Evolutionary conservation across 2,797 vertebrate species (phyloP).

Genomic region (Psittacula derbiana): DNA sequence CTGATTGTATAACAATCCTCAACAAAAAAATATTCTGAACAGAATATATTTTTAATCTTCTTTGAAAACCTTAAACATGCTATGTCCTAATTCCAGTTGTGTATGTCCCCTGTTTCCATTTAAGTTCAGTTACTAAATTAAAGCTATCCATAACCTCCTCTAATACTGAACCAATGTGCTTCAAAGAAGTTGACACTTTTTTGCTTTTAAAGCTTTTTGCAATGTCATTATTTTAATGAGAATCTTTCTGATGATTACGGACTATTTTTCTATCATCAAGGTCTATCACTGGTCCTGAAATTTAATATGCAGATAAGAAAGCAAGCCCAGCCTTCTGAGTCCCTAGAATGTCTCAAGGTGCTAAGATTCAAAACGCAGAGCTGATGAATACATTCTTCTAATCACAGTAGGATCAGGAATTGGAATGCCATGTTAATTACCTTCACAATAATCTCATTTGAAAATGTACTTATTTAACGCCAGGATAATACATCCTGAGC

Average conservation of each 20-base stretch:
- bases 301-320: neutral
- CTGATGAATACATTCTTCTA: neutral
- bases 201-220: neutral
- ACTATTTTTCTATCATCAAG: neutral
- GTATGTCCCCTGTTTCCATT: neutral
- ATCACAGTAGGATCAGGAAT: neutral
- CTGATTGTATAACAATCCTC: neutral
- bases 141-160: neutral
- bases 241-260: neutral
- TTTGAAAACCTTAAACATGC: neutral
- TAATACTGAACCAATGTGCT: neutral
- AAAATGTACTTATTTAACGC: neutral
- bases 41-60: neutral
- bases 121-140: neutral
- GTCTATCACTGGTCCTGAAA: neutral
- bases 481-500: slow-evolving; percentile 12
- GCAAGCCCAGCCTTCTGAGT: neutral
- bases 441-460: neutral
- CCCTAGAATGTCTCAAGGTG: neutral
- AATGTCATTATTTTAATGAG: neutral
- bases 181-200: neutral
- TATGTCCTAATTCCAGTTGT: neutral
- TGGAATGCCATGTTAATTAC: neutral
- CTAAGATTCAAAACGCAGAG: neutral
- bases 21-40: neutral